phyloP scores from a whole-genome alignment of 2,797 vertebrate genomes.

The Gallinago solitaria region DNA sequence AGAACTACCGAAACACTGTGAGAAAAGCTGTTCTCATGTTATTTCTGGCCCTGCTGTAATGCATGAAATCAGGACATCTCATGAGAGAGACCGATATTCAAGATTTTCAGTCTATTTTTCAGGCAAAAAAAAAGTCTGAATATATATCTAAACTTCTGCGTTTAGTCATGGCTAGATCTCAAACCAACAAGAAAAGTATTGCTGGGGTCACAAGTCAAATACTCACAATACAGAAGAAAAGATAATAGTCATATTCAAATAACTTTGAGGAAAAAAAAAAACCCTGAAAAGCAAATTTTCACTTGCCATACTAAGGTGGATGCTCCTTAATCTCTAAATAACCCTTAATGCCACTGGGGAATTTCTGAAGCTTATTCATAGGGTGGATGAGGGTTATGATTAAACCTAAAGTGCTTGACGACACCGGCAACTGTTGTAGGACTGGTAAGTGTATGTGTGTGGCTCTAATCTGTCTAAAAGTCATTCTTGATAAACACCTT shows the following conservation, averaged over 20 bases:
- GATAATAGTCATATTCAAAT: constrained; percentile 15
- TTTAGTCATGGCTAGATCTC: constrained; percentile 45
- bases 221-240: constrained; percentile 8
- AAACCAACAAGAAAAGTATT: constrained; percentile 33
- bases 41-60: constrained; percentile 63
- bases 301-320: not conserved
- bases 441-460: not conserved
- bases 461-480: not conserved
- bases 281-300: not conserved
- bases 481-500: constrained; percentile 28
- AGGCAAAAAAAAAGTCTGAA: constrained; percentile 50
- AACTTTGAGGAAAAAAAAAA: not conserved
- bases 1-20: constrained; percentile 68
- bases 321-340: not conserved
- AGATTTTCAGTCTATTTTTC: constrained; percentile 63
- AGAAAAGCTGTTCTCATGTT: constrained; percentile 70
- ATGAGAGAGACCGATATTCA: constrained; percentile 59
- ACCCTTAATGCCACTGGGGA: not conserved
- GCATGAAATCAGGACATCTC: constrained; percentile 66
- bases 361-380: not conserved
- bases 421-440: not conserved
- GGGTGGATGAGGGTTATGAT: not conserved
- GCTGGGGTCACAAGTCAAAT: constrained; percentile 40
- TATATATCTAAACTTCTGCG: constrained; percentile 37
- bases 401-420: not conserved